phyloP scores from a whole-genome alignment of 2,113 vertebrate genomes.

The Festucalex cinctus region DNA sequence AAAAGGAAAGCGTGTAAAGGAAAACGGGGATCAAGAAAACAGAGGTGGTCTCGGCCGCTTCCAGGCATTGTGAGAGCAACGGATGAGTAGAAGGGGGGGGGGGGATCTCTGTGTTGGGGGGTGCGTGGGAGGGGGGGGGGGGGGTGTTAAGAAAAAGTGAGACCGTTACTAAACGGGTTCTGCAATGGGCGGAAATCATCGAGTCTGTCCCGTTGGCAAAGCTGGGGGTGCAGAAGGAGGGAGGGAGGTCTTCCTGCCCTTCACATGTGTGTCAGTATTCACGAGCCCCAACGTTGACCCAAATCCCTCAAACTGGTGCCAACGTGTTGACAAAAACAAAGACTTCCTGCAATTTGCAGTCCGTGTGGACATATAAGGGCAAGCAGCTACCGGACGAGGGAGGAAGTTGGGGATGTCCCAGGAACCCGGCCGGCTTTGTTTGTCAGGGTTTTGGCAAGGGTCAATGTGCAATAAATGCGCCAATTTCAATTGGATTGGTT shows the following conservation, averaged over 20 bases:
- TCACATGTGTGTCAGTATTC: constrained; percentile 28
- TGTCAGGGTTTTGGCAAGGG: too few species aligned
- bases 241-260: constrained; percentile 45
- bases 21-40: constrained; percentile 68
- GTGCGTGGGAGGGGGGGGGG: constrained; percentile 17
- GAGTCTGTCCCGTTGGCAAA: constrained; percentile 62
- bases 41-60: constrained; percentile 72
- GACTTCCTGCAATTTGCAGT: constrained; percentile 59
- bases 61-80: constrained; percentile 78
- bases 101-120: too few species aligned
- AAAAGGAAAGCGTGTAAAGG: constrained; percentile 24
- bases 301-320: constrained; percentile 33
- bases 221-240: neutral
- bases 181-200: constrained; percentile 73
- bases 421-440: too few species aligned
- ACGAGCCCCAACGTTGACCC: constrained; percentile 5
- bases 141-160: constrained; percentile 73
- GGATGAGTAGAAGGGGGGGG: constrained; percentile 54
- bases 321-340: constrained; percentile 53
- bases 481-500: too few species aligned
- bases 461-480: too few species aligned
- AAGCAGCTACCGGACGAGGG: constrained; percentile 21
- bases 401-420: too few species aligned
- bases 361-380: constrained; percentile 73
- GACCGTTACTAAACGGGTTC: constrained; percentile 74